phyloP scores from a whole-genome alignment of 2,888 invertebrate genomes.

The Nomada flava region DNA sequence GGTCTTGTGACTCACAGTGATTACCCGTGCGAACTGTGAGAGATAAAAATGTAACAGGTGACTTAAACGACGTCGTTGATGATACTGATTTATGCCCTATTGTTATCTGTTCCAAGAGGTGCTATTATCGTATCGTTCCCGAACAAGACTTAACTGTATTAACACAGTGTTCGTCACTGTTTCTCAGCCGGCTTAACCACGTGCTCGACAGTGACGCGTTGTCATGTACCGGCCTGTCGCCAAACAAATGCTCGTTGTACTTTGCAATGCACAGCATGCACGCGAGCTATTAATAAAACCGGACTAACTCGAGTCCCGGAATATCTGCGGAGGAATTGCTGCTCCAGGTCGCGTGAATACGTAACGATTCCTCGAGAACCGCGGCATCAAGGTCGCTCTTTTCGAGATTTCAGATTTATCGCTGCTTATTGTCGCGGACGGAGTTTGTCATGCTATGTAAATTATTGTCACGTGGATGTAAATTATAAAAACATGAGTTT shows the following conservation, averaged over 20 bases:
- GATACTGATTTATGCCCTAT: not conserved
- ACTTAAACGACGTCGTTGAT: not conserved
- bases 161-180: not conserved
- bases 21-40: not conserved
- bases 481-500: no score
- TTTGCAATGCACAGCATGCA: slow-evolving; percentile 5
- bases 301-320: slow-evolving; percentile 37
- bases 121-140: not conserved
- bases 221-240: not conserved
- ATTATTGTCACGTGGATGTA: no score
- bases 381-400: slow-evolving; percentile 51
- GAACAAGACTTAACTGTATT: accelerated
- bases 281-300: slow-evolving; percentile 69
- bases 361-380: slow-evolving; percentile 22
- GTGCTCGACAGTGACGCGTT: not conserved
- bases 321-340: slow-evolving; percentile 44
- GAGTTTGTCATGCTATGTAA: no score
- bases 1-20: slow-evolving; percentile 28
- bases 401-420: slow-evolving; percentile 27
- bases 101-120: no score
- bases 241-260: slow-evolving; percentile 12
- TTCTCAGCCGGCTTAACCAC: not conserved
- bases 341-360: slow-evolving; percentile 4
- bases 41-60: slow-evolving; percentile 22
- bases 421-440: no score